phyloP scores from a whole-genome alignment of 2,797 vertebrate genomes.

The Gymnoscopelus braueri region DNA sequence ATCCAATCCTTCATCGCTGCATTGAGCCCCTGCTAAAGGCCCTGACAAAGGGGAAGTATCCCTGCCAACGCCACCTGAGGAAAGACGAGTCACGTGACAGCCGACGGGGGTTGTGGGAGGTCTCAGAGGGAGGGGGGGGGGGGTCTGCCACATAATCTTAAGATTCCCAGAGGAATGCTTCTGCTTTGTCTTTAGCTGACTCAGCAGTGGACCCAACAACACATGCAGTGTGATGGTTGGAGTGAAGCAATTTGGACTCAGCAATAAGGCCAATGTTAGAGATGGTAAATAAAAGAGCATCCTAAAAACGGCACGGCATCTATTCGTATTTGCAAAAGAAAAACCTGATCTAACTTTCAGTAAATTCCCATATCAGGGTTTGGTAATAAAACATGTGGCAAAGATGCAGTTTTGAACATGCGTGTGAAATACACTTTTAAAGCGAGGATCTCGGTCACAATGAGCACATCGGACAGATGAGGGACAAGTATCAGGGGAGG shows the following conservation, averaged over 20 bases:
- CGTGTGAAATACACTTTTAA: neutral
- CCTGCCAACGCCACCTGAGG: slow-evolving; percentile 76
- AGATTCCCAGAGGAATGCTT: slow-evolving; percentile 49
- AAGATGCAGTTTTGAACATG: neutral
- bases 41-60: slow-evolving; percentile 80
- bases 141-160: slow-evolving; percentile 32
- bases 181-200: slow-evolving; percentile 59
- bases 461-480: slow-evolving; percentile 39
- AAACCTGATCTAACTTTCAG: no score
- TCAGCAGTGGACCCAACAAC: slow-evolving; percentile 51
- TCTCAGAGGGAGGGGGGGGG: slow-evolving; percentile 30
- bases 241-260: slow-evolving; percentile 18
- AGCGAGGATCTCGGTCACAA: neutral
- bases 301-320: no score
- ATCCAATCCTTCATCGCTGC: slow-evolving; percentile 73
- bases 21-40: slow-evolving; percentile 70
- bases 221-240: slow-evolving; percentile 10
- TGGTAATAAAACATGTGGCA: neutral
- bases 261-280: neutral
- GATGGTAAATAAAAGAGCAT: no score
- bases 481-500: slow-evolving; percentile 54
- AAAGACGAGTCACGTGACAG: slow-evolving; percentile 72
- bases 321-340: no score
- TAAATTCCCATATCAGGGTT: neutral
- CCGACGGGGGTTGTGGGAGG: slow-evolving; percentile 39